These are phyloP conservation scores for Bambusicola thoracicus DNA, from an alignment of 2,113 vertebrate genomes.

Conservation along the genomic window DNA sequence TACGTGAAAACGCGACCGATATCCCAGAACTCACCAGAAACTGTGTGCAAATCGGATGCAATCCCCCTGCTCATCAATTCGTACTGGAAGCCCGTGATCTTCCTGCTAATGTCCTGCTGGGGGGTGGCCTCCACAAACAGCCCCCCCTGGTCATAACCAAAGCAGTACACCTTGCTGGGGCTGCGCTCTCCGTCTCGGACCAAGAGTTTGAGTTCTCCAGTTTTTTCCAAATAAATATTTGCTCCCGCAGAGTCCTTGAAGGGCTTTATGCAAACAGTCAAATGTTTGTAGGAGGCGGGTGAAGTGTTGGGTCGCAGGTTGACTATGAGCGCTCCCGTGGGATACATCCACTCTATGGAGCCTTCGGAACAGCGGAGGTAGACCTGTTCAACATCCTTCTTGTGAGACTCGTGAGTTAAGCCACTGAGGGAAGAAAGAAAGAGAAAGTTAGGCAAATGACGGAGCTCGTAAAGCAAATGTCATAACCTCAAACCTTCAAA, in stretches of 20 bases:
- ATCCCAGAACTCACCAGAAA: constrained; percentile 81
- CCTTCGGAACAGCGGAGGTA: constrained; percentile 95
- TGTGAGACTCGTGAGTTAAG: constrained; percentile 91
- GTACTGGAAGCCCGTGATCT: constrained; percentile 94
- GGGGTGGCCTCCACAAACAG: constrained; percentile 94
- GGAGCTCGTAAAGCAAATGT: neutral
- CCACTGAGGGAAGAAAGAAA: constrained; percentile 78
- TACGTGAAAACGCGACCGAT: neutral
- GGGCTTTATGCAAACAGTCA: constrained; percentile 95
- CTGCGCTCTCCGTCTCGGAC: constrained; percentile 83
- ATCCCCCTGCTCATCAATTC: constrained; percentile 85
- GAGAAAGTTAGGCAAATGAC: constrained; percentile 17
- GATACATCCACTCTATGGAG: constrained; percentile 95
- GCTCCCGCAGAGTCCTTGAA: constrained; percentile 88
- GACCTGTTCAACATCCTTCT: constrained; percentile 96
- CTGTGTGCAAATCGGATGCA: constrained; percentile 78
- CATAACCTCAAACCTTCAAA: constrained; percentile 42
- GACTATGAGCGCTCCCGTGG: constrained; percentile 93
- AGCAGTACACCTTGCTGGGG: constrained; percentile 86
- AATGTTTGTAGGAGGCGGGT: constrained; percentile 79
- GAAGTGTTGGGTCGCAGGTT: constrained; percentile 92
- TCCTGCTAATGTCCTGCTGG: constrained; percentile 92
- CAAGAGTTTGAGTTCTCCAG: constrained; percentile 90
- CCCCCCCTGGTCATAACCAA: constrained; percentile 87
- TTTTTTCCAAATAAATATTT: constrained; percentile 97